Evolutionary conservation across 2,113 vertebrate genomes (phyloP), one percentile per base, ranked within the genome.

Genomic region (Ictidomys tridecemlineatus): DNA sequence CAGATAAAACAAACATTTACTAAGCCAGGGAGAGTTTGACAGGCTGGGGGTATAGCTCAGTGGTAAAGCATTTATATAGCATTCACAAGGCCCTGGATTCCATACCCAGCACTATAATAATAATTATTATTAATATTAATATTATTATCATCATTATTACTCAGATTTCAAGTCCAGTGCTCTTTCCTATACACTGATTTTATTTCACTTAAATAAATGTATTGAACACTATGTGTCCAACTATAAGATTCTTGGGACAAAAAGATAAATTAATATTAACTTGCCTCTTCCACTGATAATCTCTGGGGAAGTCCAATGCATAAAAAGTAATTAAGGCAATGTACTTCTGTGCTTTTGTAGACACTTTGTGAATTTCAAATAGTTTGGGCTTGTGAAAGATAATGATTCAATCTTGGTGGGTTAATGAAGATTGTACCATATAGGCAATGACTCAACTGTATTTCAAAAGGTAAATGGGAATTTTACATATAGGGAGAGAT

Each of bases 131-230:
- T 58, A 58, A 58, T 58, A 58, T 58, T 34, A 17, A n/a, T 34
- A 70, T 67, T 32, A n/a, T 34, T 34, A n/a, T 34, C 14, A 69
- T 16, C 22, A 69, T 67, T 14, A 69, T 34, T 34, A 77, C 73
- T 73, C 48, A 69, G 74, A 92, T 17, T 96, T 4, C 4, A 95
- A 93, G 88, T 85, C 17, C 73, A 88, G 30, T 77, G 32, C 53
- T 94, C 53, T 94, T 92, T 93, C 58, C 30, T 70, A 10, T 79
- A 76, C 12, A 48, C 45, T 90, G 4, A 69, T 80, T 93, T 96
- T 78, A 73, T 77, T 95, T 83, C 5, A 91, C 51, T 84, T 94
- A 28, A 93, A 61, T 4, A 85, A 85, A 87, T 56, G 14, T 65
- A 76, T 58, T 87, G 9, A 93, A 95, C 42, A 79, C 4, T 61